Percentiles rank a stretch among this genome's conserved stretches.
phyloP scores from a whole-genome alignment of 2,113 vertebrate genomes.

The Dolichallabes microphthalmus region DNA sequence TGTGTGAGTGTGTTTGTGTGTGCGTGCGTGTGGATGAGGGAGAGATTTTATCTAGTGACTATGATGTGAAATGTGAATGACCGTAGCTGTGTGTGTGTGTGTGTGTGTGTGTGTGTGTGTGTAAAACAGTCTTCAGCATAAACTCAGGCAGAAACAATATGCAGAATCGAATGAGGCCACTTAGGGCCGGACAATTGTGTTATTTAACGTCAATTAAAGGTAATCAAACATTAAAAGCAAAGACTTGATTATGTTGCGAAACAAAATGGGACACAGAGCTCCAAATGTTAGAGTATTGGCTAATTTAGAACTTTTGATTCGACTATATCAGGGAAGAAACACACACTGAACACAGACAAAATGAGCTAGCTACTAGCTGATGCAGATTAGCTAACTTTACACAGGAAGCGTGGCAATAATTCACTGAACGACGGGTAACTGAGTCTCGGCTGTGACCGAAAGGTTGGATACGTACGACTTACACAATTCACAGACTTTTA shows the following conservation, averaged over 20 bases:
- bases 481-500: not conserved
- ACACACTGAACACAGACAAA: not conserved
- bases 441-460: not conserved
- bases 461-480: too few relatives aligned
- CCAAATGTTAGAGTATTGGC: not conserved
- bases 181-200: not conserved
- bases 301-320: not conserved
- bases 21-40: not conserved
- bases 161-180: not conserved
- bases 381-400: too few relatives aligned
- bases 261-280: not conserved
- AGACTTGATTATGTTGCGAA: not conserved
- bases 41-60: not conserved
- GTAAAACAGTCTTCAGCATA: slow-evolving; percentile 42
- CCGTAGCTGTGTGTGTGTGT: not conserved
- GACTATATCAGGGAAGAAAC: not conserved
- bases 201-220: not conserved
- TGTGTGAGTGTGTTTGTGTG: not conserved
- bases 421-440: not conserved
- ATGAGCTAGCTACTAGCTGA: not conserved
- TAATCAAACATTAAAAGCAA: not conserved
- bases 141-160: slow-evolving; percentile 32
- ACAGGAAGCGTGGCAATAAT: not conserved
- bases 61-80: not conserved
- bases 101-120: slow-evolving; percentile 18